Evolutionary conservation across 2,113 vertebrate species (phyloP), one percentile per base, ranked within the genome.

Genomic region (Osmerus mordax): DNA sequence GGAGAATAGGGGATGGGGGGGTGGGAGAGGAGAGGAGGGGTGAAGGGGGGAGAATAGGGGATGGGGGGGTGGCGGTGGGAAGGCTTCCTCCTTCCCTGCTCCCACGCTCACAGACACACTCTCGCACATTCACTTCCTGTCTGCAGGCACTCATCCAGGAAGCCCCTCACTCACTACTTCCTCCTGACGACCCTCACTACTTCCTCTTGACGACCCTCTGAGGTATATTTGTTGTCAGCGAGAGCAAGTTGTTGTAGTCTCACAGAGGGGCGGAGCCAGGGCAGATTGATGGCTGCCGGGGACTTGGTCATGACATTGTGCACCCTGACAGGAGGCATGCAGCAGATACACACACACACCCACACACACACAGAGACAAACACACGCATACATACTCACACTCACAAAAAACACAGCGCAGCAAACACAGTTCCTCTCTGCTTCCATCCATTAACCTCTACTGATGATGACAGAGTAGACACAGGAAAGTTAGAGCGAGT

Each of bases 171-270:
- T 51, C 56, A 16, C 32, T 25, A 1, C 36, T 28, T 23, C 16
- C 41, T 32, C 47, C 53, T 23, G 23, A 21, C 6, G 36, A 9
- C 84, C 85, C 81, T 54, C 54, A 77, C 84, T 87, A 86, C 32
- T 36, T 36, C 86, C 85, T 86, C 86, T 85, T 86, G 86, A 89
- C 80, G 85, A 90, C 86, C 84, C 89, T 89, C 89, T 67, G 85
- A 89, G 89, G 89, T 90, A 76, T 83, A 72, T 85, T 89, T 89
- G 79, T 81, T 89, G 89, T 87, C 89, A 89, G 77, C 53, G 59
- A 41, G 77, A 84, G 80, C 85, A 81, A 78, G 86, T 88, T 85
- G 84, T 84, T 84, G 86, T 86, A 80, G 72, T 74, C 78, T 72
- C 25, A n/a, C 62, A n/a, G 25, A n/a, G 28, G 29, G 15, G 29